Base-by-base conservation (phyloP, 2,113 vertebrate genomes). In the Phalacrocorax pelagicus region DNA sequence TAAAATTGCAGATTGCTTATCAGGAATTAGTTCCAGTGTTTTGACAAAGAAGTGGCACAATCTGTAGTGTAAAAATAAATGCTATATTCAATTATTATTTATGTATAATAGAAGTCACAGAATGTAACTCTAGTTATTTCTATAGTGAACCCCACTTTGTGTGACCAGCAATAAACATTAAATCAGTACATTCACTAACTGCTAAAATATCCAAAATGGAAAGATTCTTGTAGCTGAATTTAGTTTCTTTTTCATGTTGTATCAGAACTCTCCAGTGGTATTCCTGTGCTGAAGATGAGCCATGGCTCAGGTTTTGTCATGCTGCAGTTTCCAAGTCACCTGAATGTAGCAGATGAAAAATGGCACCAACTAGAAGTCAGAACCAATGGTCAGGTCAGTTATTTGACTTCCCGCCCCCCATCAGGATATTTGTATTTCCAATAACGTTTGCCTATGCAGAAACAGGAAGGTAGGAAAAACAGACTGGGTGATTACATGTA, bases 331-430 rank as follows among this genome's bases (percentile, higher is more conserved):
- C 98, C 99, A 94, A 97, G 98, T 96, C 98, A 98, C 95, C 97
- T 99, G 93, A 98, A 99, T 16, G 98, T 98, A 75, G 98, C 99
- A 49, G 99, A 99, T 98, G 98, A 98, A 95, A 98, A 98, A 55
- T 99, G 99, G 99, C 99, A 99, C 97, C 98, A 97, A 47, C 97
- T 99, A 55, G 99, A 99, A 93, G 97, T 99, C 95, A 98, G 98
- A 97, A 98, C 98, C 94, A 98, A 97, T 94, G 98, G 98, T 96
- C 98, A 99, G 98, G 99, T 99, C 80, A 88, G 98, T 88, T 80
- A 24, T 46, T 16, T 54, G 62, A 27, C 38, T 38, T 11, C 38
- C 38, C 38, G 10, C 38, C 38, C 38, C 38, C 38, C 3, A 27
- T 42, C 27, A 20, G 23, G 22, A 19, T 75, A 51, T 67, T 84